Evolutionary conservation across 2,797 vertebrate species (phyloP), one percentile per base, ranked within the genome.

Genomic region (Ciconia nigra): DNA sequence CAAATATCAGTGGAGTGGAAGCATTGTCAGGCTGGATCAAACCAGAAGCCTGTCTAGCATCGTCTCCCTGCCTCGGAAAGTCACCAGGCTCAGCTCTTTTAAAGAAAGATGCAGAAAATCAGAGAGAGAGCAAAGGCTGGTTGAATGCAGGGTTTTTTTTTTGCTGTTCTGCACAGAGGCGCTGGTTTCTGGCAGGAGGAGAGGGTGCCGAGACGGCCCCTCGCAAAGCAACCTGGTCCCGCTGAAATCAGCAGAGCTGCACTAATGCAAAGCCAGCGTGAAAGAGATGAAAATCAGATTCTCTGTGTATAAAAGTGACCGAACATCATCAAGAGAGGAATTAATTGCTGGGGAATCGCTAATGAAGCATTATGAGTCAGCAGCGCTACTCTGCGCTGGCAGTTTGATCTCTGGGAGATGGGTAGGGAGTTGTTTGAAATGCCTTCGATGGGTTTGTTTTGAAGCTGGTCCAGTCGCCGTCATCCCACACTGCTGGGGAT

Each of bases 281-380:
- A 49, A 39, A 5, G 74, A 12, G 69, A 37, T 25, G 37, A 11
- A 21, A 92, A 89, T 47, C 37, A 5, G 19, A 3, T 39, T 37
- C 52, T 57, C 58, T 4, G 26, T 7, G 12, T 26, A n/a, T 28
- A 10, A 44, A 87, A 94, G 59, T 42, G 77, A 62, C 93, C 84
- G 11, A 28, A 35, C 90, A 41, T 79, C 85, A 31, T 52, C 87
- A 20, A 42, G 95, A 83, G 93, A 85, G 29, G 78, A 87, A 67
- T 92, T 96, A 96, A 96, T 96, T 97, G 55, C 61, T 1, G 58
- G 87, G 3, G 51, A 73, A 84, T 89, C 3, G 39, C 42, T 96
- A 95, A 97, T 72, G 96, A 94, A 87, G 93, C 25, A 3, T 24
- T 26, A 5, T 83, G 92, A 95, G 91, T 91, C 94, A 92, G 87